Base-by-base conservation (phyloP, 2,888 invertebrate genomes). In the Meghimatium bilineatum region DNA sequence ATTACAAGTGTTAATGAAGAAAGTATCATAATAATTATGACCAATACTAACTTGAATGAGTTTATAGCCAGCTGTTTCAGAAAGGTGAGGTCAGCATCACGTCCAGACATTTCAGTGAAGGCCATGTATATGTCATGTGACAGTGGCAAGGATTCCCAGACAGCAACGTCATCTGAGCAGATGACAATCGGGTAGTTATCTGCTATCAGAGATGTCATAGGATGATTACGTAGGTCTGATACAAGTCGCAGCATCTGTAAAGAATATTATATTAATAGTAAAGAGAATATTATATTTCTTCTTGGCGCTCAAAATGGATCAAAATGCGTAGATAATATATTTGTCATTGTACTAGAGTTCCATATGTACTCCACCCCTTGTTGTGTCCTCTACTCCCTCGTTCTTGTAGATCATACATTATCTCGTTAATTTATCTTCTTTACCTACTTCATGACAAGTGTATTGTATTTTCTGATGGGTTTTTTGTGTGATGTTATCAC, bases 121-220 rank as follows among this genome's bases (percentile, higher is more conserved):
- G 91, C 88, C 82, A 89, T 89, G 81, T 92, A 93, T 85, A 92
- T 92, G 87, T 93, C 93, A 85, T 92, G 89, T 12, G 92, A 90
- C 74, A 93, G 85, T 0, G 91, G 91, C 5, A 52, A 79, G 26
- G 92, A 90, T 14, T 90, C 91, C 92, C 92, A 93, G 0, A 89
- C 80, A 0, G 87, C 88, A 0, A 91, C 91, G 84, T 93, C 92
- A 80, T 93, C 93, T 20, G 91, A 88, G 83, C 92, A 92, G 76
- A 93, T 90, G 12, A 92, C 92, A 23, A 93, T 81, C 0, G 93
- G 92, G 76, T 87, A 89, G 69, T 88, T 87, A 17, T 88, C 74
- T 10, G 91, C 89, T 29, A 93, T 85, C 49, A 93, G 86, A 0
- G 66, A 75, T 3, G 90, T 76, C 0, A 90, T 92, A 1, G 93